phyloP scores from a whole-genome alignment of 2,113 vertebrate species.

The Albula goreensis region DNA sequence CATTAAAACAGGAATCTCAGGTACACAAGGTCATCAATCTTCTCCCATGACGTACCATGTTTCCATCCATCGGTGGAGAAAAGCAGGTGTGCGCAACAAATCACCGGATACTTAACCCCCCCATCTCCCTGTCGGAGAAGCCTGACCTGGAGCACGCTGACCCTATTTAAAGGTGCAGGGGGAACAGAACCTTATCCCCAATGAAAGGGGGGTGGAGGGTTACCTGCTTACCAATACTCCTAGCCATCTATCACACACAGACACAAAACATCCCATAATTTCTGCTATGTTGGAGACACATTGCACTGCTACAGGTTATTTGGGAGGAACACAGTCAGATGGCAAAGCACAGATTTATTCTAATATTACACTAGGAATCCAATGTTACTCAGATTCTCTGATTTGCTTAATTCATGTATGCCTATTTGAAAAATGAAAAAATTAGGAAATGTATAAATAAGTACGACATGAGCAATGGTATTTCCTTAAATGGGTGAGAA shows the following conservation, averaged over 20 bases:
- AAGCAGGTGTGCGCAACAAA: slow-evolving; percentile 40
- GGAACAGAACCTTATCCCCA: slow-evolving; percentile 10
- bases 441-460: neutral
- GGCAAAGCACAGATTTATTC: neutral
- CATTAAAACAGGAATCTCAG: slow-evolving; percentile 46
- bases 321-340: neutral
- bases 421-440: neutral
- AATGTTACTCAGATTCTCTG: too few relatives aligned
- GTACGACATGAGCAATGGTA: neutral
- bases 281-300: neutral
- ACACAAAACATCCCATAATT: neutral
- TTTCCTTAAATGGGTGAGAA: neutral
- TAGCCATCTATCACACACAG: neutral
- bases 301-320: neutral
- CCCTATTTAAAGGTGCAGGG: slow-evolving; percentile 22
- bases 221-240: neutral
- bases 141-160: slow-evolving; percentile 15
- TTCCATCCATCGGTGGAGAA: slow-evolving; percentile 5
- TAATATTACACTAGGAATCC: neutral
- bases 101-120: slow-evolving; percentile 36
- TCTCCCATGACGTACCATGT: slow-evolving; percentile 19
- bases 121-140: neutral
- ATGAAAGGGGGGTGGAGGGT: neutral
- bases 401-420: neutral
- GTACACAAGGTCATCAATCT: slow-evolving; percentile 41